Conservation (phyloP, 1,140 invertebrate species). For the Drosophila subobscura region DNA sequence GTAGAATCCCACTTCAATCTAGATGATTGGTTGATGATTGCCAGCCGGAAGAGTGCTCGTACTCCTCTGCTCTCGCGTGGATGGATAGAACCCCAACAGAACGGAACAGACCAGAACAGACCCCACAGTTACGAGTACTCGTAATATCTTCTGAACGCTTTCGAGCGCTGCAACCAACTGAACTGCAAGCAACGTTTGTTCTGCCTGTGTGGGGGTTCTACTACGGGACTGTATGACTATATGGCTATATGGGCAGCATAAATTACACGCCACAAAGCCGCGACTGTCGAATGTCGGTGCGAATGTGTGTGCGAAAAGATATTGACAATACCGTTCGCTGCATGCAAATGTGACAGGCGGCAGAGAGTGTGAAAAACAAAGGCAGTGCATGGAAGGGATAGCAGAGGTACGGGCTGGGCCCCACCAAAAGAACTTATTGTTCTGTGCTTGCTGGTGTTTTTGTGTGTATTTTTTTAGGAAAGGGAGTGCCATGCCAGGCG, state of each 20-base stretch:
- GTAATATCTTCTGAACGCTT: conserved; percentile 45
- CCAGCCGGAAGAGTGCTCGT: too few species aligned
- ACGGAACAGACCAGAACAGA: conserved; percentile 6
- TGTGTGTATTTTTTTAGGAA: conserved; percentile 3
- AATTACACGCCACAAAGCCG: conserved; percentile 61
- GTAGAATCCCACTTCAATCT: conserved; percentile 7
- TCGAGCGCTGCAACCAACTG: conserved; percentile 55
- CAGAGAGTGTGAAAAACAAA: conserved; percentile 55
- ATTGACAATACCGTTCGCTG: conserved; percentile 67
- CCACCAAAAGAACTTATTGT: conserved; percentile 15
- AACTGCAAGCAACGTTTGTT: conserved; percentile 45
- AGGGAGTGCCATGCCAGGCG: conserved; percentile 33
- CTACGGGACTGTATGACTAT: too few species aligned
- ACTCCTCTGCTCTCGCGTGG: neutral
- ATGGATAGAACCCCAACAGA: neutral
- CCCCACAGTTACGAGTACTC: conserved; percentile 18
- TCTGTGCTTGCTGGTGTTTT: conserved; percentile 24
- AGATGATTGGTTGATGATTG: too few species aligned
- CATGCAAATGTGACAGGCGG: conserved; percentile 67
- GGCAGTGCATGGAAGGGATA: conserved; percentile 12
- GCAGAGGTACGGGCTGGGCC: too few species aligned
- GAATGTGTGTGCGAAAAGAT: conserved; percentile 47
- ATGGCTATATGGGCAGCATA: conserved; percentile 47
- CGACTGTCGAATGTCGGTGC: conserved; percentile 11
- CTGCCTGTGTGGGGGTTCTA: too few species aligned